Evolutionary conservation across 2,797 vertebrate species (phyloP), one percentile per base, ranked within the genome.

Genomic region (Phalloptychus januarius): DNA sequence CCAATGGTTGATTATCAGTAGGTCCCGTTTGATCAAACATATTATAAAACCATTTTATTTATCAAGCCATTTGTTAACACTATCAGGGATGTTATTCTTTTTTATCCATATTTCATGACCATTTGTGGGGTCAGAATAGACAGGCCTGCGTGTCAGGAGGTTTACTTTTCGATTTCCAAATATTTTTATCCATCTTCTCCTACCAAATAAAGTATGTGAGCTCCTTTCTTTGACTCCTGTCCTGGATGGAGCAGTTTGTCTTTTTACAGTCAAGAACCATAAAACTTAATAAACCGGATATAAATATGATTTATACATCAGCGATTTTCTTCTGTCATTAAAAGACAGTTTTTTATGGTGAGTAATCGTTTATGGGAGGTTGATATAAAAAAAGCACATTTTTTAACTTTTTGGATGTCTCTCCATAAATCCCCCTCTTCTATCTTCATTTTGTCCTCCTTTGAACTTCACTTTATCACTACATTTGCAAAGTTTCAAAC

Each of bases 361-460:
- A 38, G 18, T 67, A 67, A 13, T 67, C 5, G 11, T 25, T 38
- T 38, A 11, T 38, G 38, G 33, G 61, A 7, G 16, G 16, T 36
- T 63, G 31, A 36, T 36, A 31, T 33, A 10, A 20, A 63, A 63
- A 36, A 63, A 63, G 15, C 61, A 7, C 2, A 63, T 63, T 36
- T 63, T 36, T 36, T 36, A 20, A 20, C 1, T 2, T 67, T 38
- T 8, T 79, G 45, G 71, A 69, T 38, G 54, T 50, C n/a, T 77
- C 54, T 46, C 44, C 67, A 78, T 42, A 44, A 33, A 72, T 65
- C 25, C 33, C n/a, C 56, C 6, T 54, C 65, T 23, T 79, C 81
- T 76, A 84, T 87, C 65, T 23, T 80, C 83, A 76, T 86, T 86
- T 81, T 56, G 75, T 87, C 58, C 56, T 56, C 69, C 52, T 71